These are phyloP conservation scores for Apteryx mantelli DNA, from an alignment of 2,113 vertebrate genomes.

Conservation along the genomic window DNA sequence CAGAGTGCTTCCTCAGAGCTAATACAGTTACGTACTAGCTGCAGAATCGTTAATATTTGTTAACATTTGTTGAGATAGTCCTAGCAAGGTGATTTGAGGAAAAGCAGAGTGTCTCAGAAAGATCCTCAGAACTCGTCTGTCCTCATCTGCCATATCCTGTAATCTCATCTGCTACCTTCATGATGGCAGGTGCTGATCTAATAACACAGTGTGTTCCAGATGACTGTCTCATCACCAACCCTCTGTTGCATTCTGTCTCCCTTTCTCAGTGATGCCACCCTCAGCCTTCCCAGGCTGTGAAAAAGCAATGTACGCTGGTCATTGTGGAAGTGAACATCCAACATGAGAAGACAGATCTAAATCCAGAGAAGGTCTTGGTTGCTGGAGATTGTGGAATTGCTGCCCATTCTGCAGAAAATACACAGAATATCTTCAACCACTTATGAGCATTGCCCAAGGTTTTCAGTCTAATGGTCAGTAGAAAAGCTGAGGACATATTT, in stretches of 20 bases:
- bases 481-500: not conserved
- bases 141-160: not conserved
- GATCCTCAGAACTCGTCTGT: not conserved
- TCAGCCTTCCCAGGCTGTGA: not conserved
- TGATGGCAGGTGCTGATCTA: not conserved
- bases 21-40: not conserved
- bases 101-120: not conserved
- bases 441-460: not conserved
- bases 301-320: rapidly evolving
- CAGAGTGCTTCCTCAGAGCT: not conserved
- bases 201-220: not conserved
- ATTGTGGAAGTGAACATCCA: not conserved
- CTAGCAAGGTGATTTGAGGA: not conserved
- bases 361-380: not conserved
- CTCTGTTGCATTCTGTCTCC: not conserved
- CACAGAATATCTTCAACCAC: not conserved
- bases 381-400: not conserved
- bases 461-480: not conserved
- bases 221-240: not conserved
- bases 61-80: too few species aligned
- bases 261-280: not conserved
- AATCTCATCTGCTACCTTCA: not conserved
- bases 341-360: not conserved
- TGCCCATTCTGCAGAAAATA: not conserved
- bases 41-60: not conserved